Base-by-base conservation (phyloP, 2,888 invertebrate species). In the Drosophila leonis region DNA sequence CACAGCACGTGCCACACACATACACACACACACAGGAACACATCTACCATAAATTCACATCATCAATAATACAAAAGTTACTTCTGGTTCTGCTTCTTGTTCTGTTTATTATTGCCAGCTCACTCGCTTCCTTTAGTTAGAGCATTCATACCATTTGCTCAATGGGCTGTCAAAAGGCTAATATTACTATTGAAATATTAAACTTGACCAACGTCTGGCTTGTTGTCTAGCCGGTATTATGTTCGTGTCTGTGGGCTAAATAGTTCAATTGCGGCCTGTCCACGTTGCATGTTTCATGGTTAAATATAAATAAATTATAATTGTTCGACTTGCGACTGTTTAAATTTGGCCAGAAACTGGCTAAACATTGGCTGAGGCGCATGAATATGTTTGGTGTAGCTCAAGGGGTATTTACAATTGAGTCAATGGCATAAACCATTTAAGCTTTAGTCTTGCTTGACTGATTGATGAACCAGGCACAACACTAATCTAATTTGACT, bases 181-280 rank as follows among this genome's bases (percentile, higher is more conserved):
- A 52, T 56, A 69, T 72, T 67, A 31, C 55, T 56, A 69, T 72
- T 67, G 52, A 73, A 66, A 72, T 80, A 75, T 75, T 78, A 29
- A 70, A 64, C 56, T 39, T 63, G 31, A 55, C 56, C 59, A 59
- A 52, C 37, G 83, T 83, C 83, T 76, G 71, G 72, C 41, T 42
- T 48, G 24, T 48, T 52, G 83, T 85, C 83, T 83, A 74, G 81
- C 59, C 76, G 48, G 37, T 48, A 69, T 62, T 55, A 29, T 35
- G 57, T 62, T 65, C 69, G 67, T 80, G 67, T 59, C 67, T 39
- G 18, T 64, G 49, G 24, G 60, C n/a, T 39, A 55, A 60, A 37
- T 51, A 31, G 37, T 56, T 27, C 44, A 49, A 35, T 35, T 44
- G 12, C 27, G 41, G 33, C 4, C 20, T n/a, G 37, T 29, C 27